These are phyloP conservation scores for Eueremaeus valkanovi DNA, from an alignment of 2,888 invertebrate species.

Conservation along the genomic window DNA sequence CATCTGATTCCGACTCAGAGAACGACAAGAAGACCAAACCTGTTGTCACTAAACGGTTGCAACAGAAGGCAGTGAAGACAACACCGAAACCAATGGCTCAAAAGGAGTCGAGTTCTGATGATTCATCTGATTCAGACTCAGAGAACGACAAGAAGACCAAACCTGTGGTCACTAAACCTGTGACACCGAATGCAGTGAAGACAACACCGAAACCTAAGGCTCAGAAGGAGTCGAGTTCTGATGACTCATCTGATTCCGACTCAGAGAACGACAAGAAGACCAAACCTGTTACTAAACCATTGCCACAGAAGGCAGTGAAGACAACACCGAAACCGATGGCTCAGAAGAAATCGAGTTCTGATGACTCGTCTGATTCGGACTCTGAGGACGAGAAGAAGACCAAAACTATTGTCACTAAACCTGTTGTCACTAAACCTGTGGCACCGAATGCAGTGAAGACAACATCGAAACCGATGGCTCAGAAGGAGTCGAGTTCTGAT, in stretches of 20 bases:
- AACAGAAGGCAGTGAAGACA: not conserved
- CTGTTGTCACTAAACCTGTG: not conserved
- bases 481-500: slow-evolving; percentile 45
- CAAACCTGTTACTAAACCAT: not conserved
- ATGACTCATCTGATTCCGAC: slow-evolving; percentile 51
- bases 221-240: slow-evolving; percentile 45
- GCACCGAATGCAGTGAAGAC: slow-evolving; percentile 37
- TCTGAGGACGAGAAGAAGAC: not conserved
- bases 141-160: not conserved
- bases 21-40: slow-evolving; percentile 47
- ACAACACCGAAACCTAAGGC: slow-evolving; percentile 32
- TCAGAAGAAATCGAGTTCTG: slow-evolving; percentile 42
- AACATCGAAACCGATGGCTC: not conserved
- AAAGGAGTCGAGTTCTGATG: slow-evolving; percentile 35
- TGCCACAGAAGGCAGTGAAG: slow-evolving; percentile 42
- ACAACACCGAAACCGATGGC: not conserved
- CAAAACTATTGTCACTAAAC: not conserved
- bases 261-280: slow-evolving; percentile 50
- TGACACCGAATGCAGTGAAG: not conserved
- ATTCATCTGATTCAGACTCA: not conserved
- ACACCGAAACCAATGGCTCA: not conserved
- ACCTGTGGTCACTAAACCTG: not conserved
- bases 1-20: slow-evolving; percentile 49
- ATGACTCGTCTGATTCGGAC: slow-evolving; percentile 20
- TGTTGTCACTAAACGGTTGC: not conserved